These are phyloP conservation scores for Glaucopsyche alexis DNA, from an alignment of 2,888 invertebrate genomes.

Conservation along the genomic window DNA sequence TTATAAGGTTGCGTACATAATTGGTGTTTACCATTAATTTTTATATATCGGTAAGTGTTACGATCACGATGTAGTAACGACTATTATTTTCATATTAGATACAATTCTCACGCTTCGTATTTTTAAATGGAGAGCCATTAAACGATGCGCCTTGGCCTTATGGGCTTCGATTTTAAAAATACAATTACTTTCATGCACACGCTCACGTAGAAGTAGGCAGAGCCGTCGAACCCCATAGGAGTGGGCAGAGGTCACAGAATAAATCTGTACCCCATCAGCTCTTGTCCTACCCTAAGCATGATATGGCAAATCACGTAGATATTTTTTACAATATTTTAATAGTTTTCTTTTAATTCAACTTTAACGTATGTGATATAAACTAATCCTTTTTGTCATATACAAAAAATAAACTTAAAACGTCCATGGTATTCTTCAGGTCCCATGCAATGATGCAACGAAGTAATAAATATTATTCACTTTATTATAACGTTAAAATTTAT, in stretches of 20 bases:
- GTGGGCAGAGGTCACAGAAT: too few species aligned
- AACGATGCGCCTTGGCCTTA: background rate
- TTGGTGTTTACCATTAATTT: slow-evolving; percentile 25
- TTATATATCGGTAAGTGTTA: slow-evolving; percentile 29
- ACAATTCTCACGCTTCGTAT: slow-evolving; percentile 36
- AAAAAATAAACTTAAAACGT: too few species aligned
- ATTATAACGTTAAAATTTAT: background rate
- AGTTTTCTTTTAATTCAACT: too few species aligned
- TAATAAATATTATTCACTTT: background rate
- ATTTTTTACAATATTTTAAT: too few species aligned
- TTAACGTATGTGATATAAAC: too few species aligned
- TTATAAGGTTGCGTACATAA: background rate
- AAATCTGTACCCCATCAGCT: too few species aligned
- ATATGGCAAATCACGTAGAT: too few species aligned
- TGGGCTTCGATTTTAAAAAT: background rate
- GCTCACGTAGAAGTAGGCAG: too few species aligned
- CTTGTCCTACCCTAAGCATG: too few species aligned
- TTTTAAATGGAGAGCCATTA: slow-evolving; percentile 1
- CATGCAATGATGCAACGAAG: background rate
- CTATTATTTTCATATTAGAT: slow-evolving; percentile 43
- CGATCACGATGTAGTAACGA: slow-evolving; percentile 39
- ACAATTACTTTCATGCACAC: background rate
- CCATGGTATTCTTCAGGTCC: too few species aligned
- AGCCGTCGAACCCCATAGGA: too few species aligned
- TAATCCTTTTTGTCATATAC: too few species aligned